These are phyloP conservation scores for Tenthredo notha DNA, from an alignment of 2,888 invertebrate species.

Conservation along the genomic window DNA sequence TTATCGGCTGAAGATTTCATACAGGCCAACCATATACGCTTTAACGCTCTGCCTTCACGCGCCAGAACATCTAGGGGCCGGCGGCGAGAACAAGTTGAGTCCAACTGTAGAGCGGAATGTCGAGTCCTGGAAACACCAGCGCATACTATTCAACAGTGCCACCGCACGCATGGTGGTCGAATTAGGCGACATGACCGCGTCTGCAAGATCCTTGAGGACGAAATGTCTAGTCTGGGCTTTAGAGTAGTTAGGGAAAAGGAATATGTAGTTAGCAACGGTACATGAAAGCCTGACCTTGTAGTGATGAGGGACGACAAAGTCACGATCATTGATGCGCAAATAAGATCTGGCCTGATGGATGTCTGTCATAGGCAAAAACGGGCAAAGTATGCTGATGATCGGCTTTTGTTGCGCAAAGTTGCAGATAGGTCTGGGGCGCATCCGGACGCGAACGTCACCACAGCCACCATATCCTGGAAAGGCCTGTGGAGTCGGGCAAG, in stretches of 20 bases:
- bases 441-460: not conserved
- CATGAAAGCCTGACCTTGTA: not conserved
- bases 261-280: not conserved
- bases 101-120: not conserved
- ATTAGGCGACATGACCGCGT: not conserved
- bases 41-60: not conserved
- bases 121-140: not conserved
- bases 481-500: not conserved
- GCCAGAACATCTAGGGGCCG: not conserved
- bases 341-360: not conserved
- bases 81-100: not conserved
- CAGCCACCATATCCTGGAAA: not conserved
- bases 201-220: not conserved
- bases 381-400: not conserved
- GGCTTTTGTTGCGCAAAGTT: not conserved
- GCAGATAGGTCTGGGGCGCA: not conserved
- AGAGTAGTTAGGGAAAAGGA: not conserved
- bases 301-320: not conserved
- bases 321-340: not conserved
- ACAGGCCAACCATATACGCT: not conserved
- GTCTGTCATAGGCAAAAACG: not conserved
- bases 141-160: not conserved
- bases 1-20: not conserved
- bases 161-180: not conserved
- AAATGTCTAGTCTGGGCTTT: not conserved